Percentiles rank a stretch among this genome's conserved stretches.
Conservation (phyloP, 2,113 vertebrate species). For the Nyctereutes procyonoides region DNA sequence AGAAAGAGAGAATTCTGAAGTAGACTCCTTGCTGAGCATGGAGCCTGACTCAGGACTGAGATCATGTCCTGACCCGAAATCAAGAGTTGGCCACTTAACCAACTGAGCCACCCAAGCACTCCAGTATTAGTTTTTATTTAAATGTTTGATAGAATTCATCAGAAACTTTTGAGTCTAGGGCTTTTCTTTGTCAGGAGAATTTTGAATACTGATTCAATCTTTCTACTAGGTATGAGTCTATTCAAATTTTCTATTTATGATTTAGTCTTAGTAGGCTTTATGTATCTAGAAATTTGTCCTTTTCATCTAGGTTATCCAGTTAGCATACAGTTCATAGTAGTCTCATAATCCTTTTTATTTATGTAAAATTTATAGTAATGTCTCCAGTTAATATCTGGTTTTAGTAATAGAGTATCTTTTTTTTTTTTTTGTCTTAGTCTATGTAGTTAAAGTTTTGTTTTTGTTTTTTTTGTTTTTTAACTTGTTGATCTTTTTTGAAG, state of each 20-base stretch:
- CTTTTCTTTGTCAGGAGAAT: background rate
- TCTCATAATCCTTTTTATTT: background rate
- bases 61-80: background rate
- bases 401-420: background rate
- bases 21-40: background rate
- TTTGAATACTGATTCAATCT: background rate
- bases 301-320: background rate
- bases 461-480: background rate
- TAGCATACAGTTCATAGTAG: background rate
- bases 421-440: background rate
- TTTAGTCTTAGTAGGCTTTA: background rate
- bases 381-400: background rate
- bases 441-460: background rate
- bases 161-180: background rate
- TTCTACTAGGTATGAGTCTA: background rate
- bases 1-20: background rate
- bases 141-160: background rate
- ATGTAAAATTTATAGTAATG: background rate
- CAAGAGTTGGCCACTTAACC: background rate
- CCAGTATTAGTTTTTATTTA: background rate
- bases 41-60: background rate
- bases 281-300: background rate
- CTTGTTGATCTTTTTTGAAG: background rate
- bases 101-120: background rate
- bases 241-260: background rate